These are phyloP conservation scores for Noctua pronuba DNA, from an alignment of 2,888 invertebrate species.

Conservation along the genomic window DNA sequence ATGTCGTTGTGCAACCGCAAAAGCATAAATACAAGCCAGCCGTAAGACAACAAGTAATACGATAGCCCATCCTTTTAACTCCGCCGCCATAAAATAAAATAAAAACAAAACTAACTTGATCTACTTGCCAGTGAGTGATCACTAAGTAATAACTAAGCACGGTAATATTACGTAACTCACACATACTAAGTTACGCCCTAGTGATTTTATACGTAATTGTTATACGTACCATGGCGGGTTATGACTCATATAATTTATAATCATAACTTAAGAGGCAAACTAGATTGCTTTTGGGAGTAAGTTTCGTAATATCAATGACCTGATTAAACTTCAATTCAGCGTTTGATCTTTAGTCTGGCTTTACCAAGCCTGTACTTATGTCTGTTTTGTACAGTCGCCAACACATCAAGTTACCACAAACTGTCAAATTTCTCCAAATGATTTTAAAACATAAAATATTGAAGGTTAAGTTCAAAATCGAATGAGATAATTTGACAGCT, in stretches of 20 bases:
- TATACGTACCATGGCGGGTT: constrained; percentile 48
- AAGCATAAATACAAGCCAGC: too few species aligned
- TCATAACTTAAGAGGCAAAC: constrained; percentile 50
- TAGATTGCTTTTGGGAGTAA: constrained; percentile 55
- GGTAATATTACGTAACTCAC: constrained; percentile 54
- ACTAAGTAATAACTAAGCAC: constrained; percentile 57
- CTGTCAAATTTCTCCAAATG: too few species aligned
- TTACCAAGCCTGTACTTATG: background rate
- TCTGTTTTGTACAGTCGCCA: too few species aligned
- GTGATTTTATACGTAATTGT: constrained; percentile 57
- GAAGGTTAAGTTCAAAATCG: too few species aligned
- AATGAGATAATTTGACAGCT: too few species aligned
- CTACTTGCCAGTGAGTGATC: constrained; percentile 55
- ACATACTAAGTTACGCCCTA: constrained; percentile 59
- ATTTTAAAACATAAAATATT: too few species aligned
- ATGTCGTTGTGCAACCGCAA: too few species aligned
- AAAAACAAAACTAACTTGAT: constrained; percentile 19
- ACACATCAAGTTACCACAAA: too few species aligned
- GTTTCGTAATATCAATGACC: constrained; percentile 42
- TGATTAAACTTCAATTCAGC: constrained; percentile 21
- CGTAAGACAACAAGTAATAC: constrained; percentile 3
- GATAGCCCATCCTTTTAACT: constrained; percentile 20
- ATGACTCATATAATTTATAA: constrained; percentile 56
- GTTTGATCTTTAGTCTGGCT: background rate
- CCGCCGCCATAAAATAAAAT: constrained; percentile 21